phyloP scores from a whole-genome alignment of 2,113 vertebrate species.

The Azemiops feae region DNA sequence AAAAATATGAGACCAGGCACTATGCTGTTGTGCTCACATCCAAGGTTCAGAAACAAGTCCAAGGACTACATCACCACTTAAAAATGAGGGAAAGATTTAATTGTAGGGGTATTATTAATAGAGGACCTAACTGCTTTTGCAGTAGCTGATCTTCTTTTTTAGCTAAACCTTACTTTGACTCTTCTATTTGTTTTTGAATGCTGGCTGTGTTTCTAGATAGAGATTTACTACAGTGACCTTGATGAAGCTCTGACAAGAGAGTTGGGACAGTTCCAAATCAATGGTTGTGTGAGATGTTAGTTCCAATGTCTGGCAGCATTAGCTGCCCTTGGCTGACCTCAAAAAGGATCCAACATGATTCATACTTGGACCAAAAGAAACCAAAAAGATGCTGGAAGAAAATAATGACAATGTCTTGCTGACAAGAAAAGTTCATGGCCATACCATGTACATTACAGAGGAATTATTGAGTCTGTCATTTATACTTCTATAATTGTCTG shows the following conservation, averaged over 20 bases:
- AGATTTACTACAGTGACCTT: neutral
- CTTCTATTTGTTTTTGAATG: neutral
- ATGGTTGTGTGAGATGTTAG: neutral
- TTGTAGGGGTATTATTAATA: neutral
- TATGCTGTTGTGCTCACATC: neutral
- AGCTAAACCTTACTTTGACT: neutral
- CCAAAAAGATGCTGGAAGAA: neutral
- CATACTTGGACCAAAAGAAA: neutral
- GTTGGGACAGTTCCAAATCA: neutral
- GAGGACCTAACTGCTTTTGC: neutral
- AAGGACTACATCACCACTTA: neutral
- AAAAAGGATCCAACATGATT: neutral
- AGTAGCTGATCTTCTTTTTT: neutral
- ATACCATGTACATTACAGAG: neutral
- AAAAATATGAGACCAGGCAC: neutral
- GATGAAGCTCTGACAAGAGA: neutral
- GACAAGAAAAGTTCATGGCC: neutral
- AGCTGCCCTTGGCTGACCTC: neutral
- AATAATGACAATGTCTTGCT: neutral
- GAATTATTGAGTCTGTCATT: neutral
- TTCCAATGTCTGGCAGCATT: neutral
- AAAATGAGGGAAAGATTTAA: neutral
- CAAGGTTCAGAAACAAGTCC: neutral
- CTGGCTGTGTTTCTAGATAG: neutral
- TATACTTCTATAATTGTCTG: neutral